phyloP scores from a whole-genome alignment of 2,113 vertebrate genomes.

The Tyrannus savana region DNA sequence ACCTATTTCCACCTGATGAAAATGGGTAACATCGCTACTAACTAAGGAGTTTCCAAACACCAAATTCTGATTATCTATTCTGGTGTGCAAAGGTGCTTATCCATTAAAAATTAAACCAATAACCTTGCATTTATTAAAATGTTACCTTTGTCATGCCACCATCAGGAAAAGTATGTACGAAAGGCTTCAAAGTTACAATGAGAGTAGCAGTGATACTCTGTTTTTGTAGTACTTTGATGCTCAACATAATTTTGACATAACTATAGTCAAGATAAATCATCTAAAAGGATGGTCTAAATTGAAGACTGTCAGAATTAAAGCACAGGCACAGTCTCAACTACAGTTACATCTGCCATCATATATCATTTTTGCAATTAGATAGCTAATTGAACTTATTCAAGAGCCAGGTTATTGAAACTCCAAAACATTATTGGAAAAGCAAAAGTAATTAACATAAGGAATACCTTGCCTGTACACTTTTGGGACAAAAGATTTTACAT shows the following conservation, averaged over 20 bases:
- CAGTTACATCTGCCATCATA: not conserved
- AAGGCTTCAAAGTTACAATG: not conserved
- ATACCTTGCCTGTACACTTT: not conserved
- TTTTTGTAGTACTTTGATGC: not conserved
- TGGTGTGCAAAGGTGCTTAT: not conserved
- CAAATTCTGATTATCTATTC: not conserved
- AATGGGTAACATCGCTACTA: not conserved
- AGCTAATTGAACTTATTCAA: conserved; percentile 40
- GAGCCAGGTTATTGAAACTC: conserved; percentile 19
- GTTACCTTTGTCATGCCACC: not conserved
- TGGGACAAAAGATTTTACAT: not conserved
- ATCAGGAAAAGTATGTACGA: not conserved
- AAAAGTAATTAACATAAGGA: not conserved
- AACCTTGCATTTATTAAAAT: not conserved
- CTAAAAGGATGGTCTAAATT: not conserved
- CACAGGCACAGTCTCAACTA: not conserved
- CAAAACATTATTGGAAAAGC: not conserved
- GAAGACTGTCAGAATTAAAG: not conserved
- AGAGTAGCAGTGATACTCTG: not conserved
- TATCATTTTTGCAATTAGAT: conserved; percentile 41
- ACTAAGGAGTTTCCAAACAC: not conserved
- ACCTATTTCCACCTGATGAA: not conserved
- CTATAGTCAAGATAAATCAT: not conserved
- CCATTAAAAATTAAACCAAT: not conserved
- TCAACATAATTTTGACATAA: not conserved